Percentiles rank a stretch among this genome's conserved stretches.
phyloP scores from a whole-genome alignment of 2,797 vertebrate species.

The Periparus ater region DNA sequence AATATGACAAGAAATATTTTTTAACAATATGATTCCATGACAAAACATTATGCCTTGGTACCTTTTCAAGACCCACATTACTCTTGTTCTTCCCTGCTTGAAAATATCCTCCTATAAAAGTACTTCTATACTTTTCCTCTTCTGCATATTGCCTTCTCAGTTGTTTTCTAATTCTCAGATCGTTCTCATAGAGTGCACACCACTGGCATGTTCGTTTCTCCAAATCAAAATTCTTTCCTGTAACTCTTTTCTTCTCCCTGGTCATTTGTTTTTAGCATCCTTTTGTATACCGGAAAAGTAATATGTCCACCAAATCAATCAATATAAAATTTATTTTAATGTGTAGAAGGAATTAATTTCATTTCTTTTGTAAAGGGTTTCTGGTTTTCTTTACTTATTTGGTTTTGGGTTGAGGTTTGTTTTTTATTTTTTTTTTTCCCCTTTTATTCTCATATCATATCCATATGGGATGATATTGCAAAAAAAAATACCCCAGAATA shows the following conservation, averaged over 20 bases:
- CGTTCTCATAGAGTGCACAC: neutral
- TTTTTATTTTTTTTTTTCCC: fast-evolving
- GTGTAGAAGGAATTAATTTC: neutral
- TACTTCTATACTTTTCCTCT: neutral
- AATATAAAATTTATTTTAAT: neutral
- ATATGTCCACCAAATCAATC: neutral
- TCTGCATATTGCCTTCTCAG: neutral
- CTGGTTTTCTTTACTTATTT: neutral
- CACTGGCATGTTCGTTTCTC: neutral
- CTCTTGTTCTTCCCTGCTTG: neutral
- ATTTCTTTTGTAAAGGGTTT: neutral
- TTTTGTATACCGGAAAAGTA: neutral
- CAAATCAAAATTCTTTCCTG: neutral
- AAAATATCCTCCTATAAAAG: neutral
- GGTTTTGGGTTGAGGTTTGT: neutral
- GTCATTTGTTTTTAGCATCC: neutral
- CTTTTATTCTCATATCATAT: neutral
- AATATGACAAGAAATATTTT: neutral
- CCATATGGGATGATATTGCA: neutral
- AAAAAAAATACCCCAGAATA: neutral
- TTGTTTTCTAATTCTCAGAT: neutral
- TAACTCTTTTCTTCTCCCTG: neutral
- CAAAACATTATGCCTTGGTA: neutral
- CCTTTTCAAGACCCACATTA: neutral
- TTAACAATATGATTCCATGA: neutral